Evolutionary conservation across 2,797 vertebrate species (phyloP).

Genomic region (Tokudaia muenninki): DNA sequence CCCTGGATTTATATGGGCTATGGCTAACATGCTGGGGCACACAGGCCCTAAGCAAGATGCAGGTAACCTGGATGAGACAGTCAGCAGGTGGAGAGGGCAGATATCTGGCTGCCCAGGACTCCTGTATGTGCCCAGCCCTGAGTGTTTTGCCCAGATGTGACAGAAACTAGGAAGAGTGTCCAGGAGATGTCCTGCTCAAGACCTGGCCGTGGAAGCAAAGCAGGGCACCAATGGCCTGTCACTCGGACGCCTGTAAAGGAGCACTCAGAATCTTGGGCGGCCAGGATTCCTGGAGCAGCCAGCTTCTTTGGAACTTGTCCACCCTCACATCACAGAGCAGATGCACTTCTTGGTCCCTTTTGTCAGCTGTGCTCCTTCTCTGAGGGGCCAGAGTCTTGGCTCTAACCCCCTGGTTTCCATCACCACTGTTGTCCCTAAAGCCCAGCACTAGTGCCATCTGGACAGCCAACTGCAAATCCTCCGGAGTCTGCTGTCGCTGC

Average conservation of each 20-base stretch:
- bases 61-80: too few relatives aligned
- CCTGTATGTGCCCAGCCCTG: too few relatives aligned
- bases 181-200: rapidly evolving
- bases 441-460: not conserved
- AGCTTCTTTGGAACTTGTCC: not conserved
- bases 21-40: not conserved
- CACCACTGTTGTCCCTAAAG: not conserved
- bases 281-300: not conserved
- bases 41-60: rapidly evolving
- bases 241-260: rapidly evolving
- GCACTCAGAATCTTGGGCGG: not conserved
- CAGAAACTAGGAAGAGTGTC: not conserved
- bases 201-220: not conserved
- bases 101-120: not conserved
- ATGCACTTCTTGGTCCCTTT: not conserved
- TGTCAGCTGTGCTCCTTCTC: not conserved
- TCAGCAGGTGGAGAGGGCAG: too few relatives aligned
- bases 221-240: rapidly evolving
- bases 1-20: not conserved
- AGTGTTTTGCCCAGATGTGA: not conserved
- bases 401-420: rapidly evolving
- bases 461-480: not conserved
- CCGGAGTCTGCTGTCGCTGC: rapidly evolving
- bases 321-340: not conserved
- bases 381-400: rapidly evolving